Evolutionary conservation across 2,113 vertebrate species (phyloP).

Genomic region (Embiotoca jacksoni): DNA sequence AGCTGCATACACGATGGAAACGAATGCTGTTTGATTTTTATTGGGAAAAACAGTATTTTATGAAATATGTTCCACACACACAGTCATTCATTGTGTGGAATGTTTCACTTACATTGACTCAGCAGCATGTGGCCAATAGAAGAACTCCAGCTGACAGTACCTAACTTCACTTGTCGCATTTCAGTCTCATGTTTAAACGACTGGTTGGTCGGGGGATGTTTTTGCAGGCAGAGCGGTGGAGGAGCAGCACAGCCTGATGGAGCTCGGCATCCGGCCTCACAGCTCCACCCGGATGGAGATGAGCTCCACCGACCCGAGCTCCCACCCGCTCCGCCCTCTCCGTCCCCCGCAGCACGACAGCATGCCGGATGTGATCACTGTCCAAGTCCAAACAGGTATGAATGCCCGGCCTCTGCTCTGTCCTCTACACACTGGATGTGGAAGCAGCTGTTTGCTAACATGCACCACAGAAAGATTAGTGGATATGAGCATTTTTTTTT

Average conservation of each 20-base stretch:
- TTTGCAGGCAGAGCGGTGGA: conserved; percentile 79
- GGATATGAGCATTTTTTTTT: no score
- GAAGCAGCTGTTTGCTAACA: no score
- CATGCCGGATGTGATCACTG: conserved; percentile 88
- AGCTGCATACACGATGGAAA: no score
- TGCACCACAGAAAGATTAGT: no score
- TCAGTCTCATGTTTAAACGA: neutral
- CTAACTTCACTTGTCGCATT: neutral
- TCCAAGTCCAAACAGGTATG: conserved; percentile 81
- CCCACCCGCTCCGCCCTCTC: conserved; percentile 76
- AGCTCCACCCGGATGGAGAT: conserved; percentile 84
- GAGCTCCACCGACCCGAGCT: conserved; percentile 71
- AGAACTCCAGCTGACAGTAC: neutral
- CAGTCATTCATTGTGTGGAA: neutral
- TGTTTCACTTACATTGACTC: neutral
- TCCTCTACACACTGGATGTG: no score
- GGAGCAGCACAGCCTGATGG: conserved; percentile 79
- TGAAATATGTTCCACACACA: neutral
- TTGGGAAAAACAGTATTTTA: neutral
- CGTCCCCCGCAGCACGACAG: conserved; percentile 71
- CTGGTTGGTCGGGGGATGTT: neutral
- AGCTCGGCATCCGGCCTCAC: conserved; percentile 80
- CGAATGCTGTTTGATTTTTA: neutral
- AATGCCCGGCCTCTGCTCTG: neutral
- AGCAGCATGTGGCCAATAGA: neutral